Evolutionary conservation across 2,888 invertebrate species (phyloP), one percentile per base, ranked within the genome.

Genomic region (Nezara viridula): DNA sequence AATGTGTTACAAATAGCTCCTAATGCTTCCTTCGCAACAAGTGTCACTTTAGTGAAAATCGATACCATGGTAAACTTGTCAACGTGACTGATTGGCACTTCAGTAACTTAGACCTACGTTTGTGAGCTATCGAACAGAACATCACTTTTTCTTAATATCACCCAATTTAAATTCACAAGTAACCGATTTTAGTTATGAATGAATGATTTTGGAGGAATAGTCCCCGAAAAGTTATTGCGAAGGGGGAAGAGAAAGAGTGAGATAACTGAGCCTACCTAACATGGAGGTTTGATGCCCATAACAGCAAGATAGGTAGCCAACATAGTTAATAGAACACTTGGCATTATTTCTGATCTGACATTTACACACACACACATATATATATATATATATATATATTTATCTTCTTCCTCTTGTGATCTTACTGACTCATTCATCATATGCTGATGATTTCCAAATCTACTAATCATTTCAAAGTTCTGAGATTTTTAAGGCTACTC

Each of bases 1-100:
- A 81, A 81, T 81, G 81, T 44, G n/a, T 81, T 81, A 40, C 44
- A 47, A 81, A 81, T 81, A 81, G 81, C 44, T 81, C 24, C n/a
- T 81, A 47, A 81, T n/a, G n/a, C 81, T 24, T 40, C 2, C 32
- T 73, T 73, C 32, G 66, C 32, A 73, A 73, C 32, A 66, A 66
- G 66, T 66, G 66, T 66, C 66, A 6, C 32, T 32, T 66, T 32
- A 66, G 7, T 66, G 66, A 32, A 66, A 66, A 66, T 66, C 66
- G 66, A 66, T 66, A 19, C 32, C 19, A 14, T 16, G 37, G 32
- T 32, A 66, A 66, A 66, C 66, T 66, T 66, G 32, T 32, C 66
- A 37, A 66, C 19, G 19, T 66, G 32, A 66, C 66, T 66, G 37
- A 66, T 66, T 66, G 32, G 66, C 16, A 32, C 66, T 32, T 16